These are phyloP conservation scores for Hyles lineata DNA, from an alignment of 2,888 invertebrate species.

Conservation along the genomic window DNA sequence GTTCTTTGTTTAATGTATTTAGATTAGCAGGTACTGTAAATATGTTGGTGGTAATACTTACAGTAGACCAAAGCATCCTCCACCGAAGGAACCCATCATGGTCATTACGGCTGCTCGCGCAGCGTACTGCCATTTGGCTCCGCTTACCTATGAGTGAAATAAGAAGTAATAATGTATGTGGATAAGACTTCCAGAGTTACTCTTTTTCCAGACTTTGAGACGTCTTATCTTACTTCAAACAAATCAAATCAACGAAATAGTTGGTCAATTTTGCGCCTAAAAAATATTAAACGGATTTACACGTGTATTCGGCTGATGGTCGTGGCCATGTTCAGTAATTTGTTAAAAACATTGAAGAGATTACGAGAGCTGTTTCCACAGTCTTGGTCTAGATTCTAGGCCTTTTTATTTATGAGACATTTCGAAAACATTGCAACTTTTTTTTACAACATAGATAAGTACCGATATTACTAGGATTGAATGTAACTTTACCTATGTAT, in stretches of 20 bases:
- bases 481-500: no score
- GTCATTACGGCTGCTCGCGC: conserved; percentile 95
- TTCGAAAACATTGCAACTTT: neutral
- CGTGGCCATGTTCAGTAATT: neutral
- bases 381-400: neutral
- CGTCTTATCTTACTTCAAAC: no score
- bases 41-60: conserved; percentile 52
- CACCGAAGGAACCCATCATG: conserved; percentile 95
- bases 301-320: neutral
- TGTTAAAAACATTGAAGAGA: neutral
- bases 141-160: conserved; percentile 84
- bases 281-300: neutral
- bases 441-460: no score
- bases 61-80: conserved; percentile 89
- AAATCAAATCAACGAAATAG: neutral
- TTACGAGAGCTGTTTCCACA: neutral
- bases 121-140: conserved; percentile 96
- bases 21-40: no score
- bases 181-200: no score
- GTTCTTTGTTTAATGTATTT: no score
- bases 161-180: neutral
- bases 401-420: neutral
- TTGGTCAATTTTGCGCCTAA: neutral
- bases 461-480: neutral
- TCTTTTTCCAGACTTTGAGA: no score